These are phyloP conservation scores for Sclerurus mexicanus DNA, from an alignment of 2,113 vertebrate genomes.

Conservation along the genomic window DNA sequence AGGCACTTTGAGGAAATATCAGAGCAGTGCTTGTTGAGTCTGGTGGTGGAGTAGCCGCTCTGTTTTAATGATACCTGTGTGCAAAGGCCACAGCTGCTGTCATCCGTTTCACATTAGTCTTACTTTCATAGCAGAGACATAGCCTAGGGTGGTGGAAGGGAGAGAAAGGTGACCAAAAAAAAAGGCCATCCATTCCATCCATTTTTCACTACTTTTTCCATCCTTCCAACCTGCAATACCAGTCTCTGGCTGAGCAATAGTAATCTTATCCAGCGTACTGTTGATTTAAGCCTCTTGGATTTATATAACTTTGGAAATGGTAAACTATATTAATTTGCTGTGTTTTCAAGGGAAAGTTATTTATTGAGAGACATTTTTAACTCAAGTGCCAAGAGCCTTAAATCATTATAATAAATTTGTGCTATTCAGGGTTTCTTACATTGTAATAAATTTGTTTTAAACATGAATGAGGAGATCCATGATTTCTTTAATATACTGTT, in stretches of 20 bases:
- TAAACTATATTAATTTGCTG: constrained; percentile 82
- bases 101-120: constrained; percentile 36
- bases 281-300: constrained; percentile 75
- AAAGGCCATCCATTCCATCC: not conserved
- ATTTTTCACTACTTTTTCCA: not conserved
- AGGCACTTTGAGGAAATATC: not conserved
- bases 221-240: not conserved
- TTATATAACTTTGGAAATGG: constrained; percentile 74
- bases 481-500: constrained; percentile 79
- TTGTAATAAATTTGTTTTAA: constrained; percentile 82
- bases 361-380: constrained; percentile 81
- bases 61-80: constrained; percentile 49
- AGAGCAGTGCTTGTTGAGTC: not conserved
- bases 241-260: not conserved
- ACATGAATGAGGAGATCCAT: constrained; percentile 82
- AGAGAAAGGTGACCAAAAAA: not conserved
- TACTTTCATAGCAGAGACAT: constrained; percentile 58
- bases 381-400: constrained; percentile 76
- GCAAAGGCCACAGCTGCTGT: constrained; percentile 46
- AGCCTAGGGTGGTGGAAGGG: constrained; percentile 38
- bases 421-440: constrained; percentile 78
- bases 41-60: not conserved
- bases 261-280: not conserved
- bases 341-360: constrained; percentile 80
- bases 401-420: constrained; percentile 84